phyloP scores from a whole-genome alignment of 2,888 invertebrate genomes.

The Brassicogethes aeneus region DNA sequence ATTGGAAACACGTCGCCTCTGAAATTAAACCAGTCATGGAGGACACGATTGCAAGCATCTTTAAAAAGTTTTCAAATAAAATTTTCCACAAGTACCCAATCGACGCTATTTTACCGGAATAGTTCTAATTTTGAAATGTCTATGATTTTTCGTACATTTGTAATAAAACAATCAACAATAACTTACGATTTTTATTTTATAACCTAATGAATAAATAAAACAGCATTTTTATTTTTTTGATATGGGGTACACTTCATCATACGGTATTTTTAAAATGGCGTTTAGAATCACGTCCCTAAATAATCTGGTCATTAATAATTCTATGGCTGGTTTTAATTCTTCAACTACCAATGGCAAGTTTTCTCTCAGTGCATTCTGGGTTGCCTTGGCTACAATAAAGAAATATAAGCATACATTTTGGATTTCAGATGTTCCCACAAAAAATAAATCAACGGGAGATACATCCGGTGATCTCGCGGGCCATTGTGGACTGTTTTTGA shows the following conservation, averaged over 20 bases:
- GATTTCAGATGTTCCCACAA: too few relatives aligned
- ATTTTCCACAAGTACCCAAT: conserved; percentile 51
- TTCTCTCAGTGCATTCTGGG: conserved; percentile 9
- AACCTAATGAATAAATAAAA: too few relatives aligned
- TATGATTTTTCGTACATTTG: too few relatives aligned
- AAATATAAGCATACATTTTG: conserved; percentile 1
- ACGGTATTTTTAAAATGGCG: conserved; percentile 12
- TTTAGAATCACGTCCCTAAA: conserved; percentile 11
- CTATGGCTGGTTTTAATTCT: conserved; percentile 13
- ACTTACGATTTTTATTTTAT: too few relatives aligned
- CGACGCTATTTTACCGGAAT: conserved; percentile 45
- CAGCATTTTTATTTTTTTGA: not conserved
- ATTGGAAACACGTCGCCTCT: conserved; percentile 61
- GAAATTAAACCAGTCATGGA: conserved; percentile 65
- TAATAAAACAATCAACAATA: too few relatives aligned
- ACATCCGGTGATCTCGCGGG: too few relatives aligned
- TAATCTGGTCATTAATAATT: conserved; percentile 10
- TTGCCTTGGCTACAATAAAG: conserved; percentile 11
- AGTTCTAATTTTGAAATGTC: too few relatives aligned
- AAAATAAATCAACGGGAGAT: too few relatives aligned
- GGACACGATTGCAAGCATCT: conserved; percentile 48
- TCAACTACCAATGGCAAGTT: conserved; percentile 12
- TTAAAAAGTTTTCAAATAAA: conserved; percentile 51
- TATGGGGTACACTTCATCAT: conserved; percentile 3
- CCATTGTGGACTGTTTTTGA: too few relatives aligned